A percentile compares a stretch with the other conserved stretches of the same genome.
These are phyloP conservation scores for Limnephilus auricula DNA, from an alignment of 2,888 invertebrate genomes.

Conservation along the genomic window DNA sequence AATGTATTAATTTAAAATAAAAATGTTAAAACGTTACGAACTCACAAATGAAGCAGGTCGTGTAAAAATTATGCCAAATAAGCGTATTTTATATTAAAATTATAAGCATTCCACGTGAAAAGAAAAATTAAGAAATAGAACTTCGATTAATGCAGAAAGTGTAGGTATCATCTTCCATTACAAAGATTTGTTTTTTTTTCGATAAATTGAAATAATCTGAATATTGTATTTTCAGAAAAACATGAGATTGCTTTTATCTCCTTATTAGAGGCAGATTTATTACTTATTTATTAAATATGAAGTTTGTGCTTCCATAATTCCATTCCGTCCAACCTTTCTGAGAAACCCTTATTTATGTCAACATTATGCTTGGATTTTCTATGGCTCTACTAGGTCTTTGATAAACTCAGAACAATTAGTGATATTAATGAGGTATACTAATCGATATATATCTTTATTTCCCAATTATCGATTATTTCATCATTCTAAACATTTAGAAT, in stretches of 20 bases:
- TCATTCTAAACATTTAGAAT: not conserved
- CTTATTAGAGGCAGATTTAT: not conserved
- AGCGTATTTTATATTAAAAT: not conserved
- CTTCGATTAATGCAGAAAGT: not conserved
- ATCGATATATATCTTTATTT: not conserved
- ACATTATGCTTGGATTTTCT: not conserved
- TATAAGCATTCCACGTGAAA: too few relatives aligned
- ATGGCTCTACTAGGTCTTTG: not conserved
- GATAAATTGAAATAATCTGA: not conserved
- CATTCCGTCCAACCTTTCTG: not conserved
- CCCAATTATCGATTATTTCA: not conserved
- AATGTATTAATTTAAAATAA: too few relatives aligned
- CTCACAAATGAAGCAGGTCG: too few relatives aligned
- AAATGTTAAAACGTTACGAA: too few relatives aligned
- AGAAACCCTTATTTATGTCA: not conserved
- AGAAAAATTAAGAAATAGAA: too few relatives aligned
- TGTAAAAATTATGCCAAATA: too few relatives aligned
- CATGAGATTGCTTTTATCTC: not conserved
- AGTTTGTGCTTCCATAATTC: not conserved
- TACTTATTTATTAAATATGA: conserved; percentile 31
- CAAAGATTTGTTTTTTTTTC: not conserved
- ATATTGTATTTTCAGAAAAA: conserved; percentile 16
- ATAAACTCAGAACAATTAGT: not conserved
- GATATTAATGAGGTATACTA: not conserved
- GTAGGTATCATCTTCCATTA: not conserved